These are phyloP conservation scores for Ceratina australensis DNA, from an alignment of 1,140 invertebrate species.

Conservation along the genomic window DNA sequence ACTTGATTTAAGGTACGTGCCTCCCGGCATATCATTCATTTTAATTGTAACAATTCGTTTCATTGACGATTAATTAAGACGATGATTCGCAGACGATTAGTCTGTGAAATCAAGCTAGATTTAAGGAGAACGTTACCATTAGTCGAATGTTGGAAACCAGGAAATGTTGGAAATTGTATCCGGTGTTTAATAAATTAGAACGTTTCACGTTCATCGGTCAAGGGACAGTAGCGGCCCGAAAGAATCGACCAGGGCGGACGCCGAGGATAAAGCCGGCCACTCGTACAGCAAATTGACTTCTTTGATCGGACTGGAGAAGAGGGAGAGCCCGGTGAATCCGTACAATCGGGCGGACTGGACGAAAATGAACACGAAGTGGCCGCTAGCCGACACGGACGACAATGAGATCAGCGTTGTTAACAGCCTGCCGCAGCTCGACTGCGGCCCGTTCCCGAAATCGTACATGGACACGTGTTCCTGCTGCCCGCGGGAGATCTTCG, in stretches of 20 bases:
- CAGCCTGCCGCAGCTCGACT: conserved; percentile 59
- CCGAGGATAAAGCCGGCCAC: conserved; percentile 33
- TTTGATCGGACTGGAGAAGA: conserved; percentile 33
- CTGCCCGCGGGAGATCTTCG: conserved; percentile 24
- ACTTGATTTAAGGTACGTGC: conserved; percentile 17
- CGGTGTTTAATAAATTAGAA: conserved; percentile 23
- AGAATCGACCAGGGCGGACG: conserved; percentile 12
- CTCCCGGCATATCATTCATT: not conserved
- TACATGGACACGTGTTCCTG: conserved; percentile 50
- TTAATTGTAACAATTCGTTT: too few species aligned
- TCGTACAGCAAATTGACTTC: conserved; percentile 41
- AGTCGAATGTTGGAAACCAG: too few species aligned
- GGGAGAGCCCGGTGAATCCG: conserved; percentile 64
- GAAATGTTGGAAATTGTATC: not conserved
- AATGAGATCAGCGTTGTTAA: conserved; percentile 37
- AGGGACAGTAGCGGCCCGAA: conserved; percentile 4
- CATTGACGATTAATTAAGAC: not conserved
- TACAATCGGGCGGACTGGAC: conserved; percentile 58
- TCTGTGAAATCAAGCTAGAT: too few species aligned
- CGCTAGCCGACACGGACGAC: conserved; percentile 21
- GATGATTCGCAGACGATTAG: not conserved
- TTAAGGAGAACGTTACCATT: not conserved
- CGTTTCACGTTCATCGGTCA: conserved; percentile 33
- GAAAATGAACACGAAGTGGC: conserved; percentile 36
- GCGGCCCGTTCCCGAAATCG: conserved; percentile 40